Percentiles rank a stretch among this genome's conserved stretches.
phyloP scores from a whole-genome alignment of 2,113 vertebrate genomes.

The Grus americana region DNA sequence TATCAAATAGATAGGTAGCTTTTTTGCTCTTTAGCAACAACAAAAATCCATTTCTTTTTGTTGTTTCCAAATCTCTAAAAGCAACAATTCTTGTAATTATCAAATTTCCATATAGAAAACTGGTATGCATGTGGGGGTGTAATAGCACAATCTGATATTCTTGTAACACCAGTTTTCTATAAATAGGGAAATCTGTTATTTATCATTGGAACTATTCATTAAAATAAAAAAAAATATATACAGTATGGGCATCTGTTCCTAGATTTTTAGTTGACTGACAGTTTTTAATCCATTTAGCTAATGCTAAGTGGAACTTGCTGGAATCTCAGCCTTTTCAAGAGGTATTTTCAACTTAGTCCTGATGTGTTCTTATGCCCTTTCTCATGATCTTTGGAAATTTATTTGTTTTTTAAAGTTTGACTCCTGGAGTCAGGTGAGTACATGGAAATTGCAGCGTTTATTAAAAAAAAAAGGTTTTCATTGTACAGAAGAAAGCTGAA shows the following conservation, averaged over 20 bases:
- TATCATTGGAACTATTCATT: slow-evolving; percentile 77
- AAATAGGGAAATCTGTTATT: slow-evolving; percentile 81
- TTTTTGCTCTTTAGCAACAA: neutral
- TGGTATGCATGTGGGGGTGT: slow-evolving; percentile 71
- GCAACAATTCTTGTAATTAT: slow-evolving; percentile 72
- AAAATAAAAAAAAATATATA: slow-evolving; percentile 65
- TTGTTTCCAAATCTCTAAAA: slow-evolving; percentile 69
- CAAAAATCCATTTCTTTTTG: neutral
- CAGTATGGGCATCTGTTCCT: slow-evolving; percentile 70
- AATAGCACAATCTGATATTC: slow-evolving; percentile 79
- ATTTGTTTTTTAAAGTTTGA: slow-evolving; percentile 1
- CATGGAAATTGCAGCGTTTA: neutral
- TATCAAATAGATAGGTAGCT: neutral
- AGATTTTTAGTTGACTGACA: slow-evolving; percentile 53
- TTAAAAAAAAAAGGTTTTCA: neutral
- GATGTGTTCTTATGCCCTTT: neutral
- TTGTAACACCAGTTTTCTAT: slow-evolving; percentile 72
- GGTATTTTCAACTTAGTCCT: neutral
- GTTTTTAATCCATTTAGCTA: slow-evolving; percentile 35
- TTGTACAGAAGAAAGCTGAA: neutral
- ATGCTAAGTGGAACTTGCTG: slow-evolving; percentile 18
- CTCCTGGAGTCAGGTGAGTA: neutral
- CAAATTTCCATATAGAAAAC: slow-evolving; percentile 74
- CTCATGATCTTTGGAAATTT: neutral
- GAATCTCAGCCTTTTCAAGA: neutral